Evolutionary conservation across 2,888 invertebrate genomes (phyloP), one percentile per base, ranked within the genome.

Genomic region (Epistrophella euchroma): DNA sequence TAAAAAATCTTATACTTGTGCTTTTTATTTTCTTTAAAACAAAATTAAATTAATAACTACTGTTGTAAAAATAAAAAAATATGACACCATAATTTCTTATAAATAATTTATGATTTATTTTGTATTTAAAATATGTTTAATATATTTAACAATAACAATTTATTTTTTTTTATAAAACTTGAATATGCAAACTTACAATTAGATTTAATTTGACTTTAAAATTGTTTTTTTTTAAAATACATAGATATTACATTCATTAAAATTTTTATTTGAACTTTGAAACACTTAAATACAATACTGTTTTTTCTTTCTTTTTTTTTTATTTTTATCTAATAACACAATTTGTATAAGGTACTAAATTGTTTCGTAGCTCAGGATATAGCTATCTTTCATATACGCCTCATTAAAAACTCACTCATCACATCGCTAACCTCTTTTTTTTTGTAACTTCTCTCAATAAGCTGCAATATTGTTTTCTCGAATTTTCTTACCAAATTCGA

Each of bases 271-370:
- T 85, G 80, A 85, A 80, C 80, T 75, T 72, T 58, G 58, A 68
- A 72, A 80, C 60, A 80, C 72, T 68, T 68, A 68, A 71, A 13
- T 60, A 75, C 73, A 85, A 80, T 85, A 85, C 85, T 85, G 85
- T 47, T 83, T 45, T 25, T 43, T 1, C 40, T 83, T 45, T 25
- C 28, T 1, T 62, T 45, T 64, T 62, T 17, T 47, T 66, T 35
- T 11, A 15, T 52, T 68, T 47, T 52, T 75, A 80, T 62, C 68
- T 85, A 85, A 64, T 76, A 74, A 81, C 81, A 77, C 85, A 86
- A 62, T 77, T 7, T 76, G 22, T 50, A 25, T 25, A 73, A 81
- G 76, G 85, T 76, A 85, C 76, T 50, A 40, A 55, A 45, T 66
- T 58, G 52, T 32, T 37, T 40, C 40, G 47, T 58, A 56, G 64